Evolutionary conservation across 2,113 vertebrate genomes (phyloP), one percentile per base, ranked within the genome.

Genomic region (Lophochroa leadbeateri): DNA sequence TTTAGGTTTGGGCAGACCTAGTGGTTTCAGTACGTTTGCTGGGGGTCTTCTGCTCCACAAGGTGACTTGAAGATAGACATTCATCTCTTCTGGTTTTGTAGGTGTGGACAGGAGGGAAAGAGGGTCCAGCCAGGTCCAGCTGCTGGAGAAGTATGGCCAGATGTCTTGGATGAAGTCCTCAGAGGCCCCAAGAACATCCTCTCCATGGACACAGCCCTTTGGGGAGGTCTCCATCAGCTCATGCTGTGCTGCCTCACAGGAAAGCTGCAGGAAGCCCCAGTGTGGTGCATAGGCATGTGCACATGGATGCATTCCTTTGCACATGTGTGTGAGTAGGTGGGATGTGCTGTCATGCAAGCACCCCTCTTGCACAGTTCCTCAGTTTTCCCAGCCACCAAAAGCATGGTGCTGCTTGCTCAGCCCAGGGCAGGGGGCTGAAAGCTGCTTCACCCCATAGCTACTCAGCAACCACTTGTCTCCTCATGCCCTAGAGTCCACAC

Each of bases 271-370:
- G 55, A 41, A 50, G 43, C 31, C 55, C 5, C 14, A 17, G 1
- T 6, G 29, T 1, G 1, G 33, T n/a, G 41, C 37, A 5, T 1
- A 37, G 49, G 7, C 4, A 0, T 6, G 31, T 33, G 58, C 41
- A 61, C 10, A 1, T 2, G 63, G 14, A 13, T 19, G 19, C 25
- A 11, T 7, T 55, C 27, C 29, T 77, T 27, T 33, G 37, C 68
- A 44, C 0, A 0, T 0, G 2, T 19, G 16, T 16, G 60, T 17
- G 50, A n/a, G 39, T 18, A 18, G 49, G 39, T 9, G 10, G 49
- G 20, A 47, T 0, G 1, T 8, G 39, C 25, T 43, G 28, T 25
- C 74, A 35, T 1, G 1, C 31, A 33, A 90, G 39, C 35, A 28
- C n/a, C 37, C 13, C 7, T 86, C 11, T 52, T 31, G 9, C 28